These are phyloP conservation scores for Paramormyrops hopkinsi DNA, from an alignment of 2,797 vertebrate genomes.

Conservation along the genomic window DNA sequence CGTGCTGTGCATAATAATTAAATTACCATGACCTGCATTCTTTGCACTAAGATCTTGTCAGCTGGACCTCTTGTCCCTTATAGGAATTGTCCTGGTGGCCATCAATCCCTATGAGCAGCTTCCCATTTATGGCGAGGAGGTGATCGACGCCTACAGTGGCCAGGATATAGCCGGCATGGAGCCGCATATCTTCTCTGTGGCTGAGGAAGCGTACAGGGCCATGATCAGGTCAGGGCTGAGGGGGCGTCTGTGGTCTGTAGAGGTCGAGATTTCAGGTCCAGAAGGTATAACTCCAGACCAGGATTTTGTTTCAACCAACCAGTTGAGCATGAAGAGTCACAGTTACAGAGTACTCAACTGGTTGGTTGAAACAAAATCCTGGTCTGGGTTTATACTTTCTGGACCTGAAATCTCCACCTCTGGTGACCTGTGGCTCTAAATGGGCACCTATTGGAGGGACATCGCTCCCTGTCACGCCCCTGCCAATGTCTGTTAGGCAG, in stretches of 20 bases:
- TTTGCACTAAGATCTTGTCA: background rate
- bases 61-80: background rate
- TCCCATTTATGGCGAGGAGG: constrained; percentile 70
- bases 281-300: too few species aligned
- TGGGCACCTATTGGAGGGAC: background rate
- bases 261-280: too few species aligned
- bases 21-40: background rate
- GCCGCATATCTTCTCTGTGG: constrained; percentile 75
- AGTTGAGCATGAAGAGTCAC: too few species aligned
- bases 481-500: background rate
- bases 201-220: constrained; percentile 67
- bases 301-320: too few species aligned
- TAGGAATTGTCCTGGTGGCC: constrained; percentile 71
- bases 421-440: background rate
- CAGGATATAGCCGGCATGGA: constrained; percentile 69
- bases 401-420: too few species aligned
- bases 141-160: constrained; percentile 68
- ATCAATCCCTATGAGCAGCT: constrained; percentile 69
- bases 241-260: background rate
- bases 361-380: too few species aligned
- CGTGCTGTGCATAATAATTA: background rate
- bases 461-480: background rate
- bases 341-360: too few species aligned
- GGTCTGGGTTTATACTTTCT: too few species aligned
- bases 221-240: constrained; percentile 62